Evolutionary conservation across 2,888 invertebrate genomes (phyloP).

Genomic region (Leucophora obtusa): DNA sequence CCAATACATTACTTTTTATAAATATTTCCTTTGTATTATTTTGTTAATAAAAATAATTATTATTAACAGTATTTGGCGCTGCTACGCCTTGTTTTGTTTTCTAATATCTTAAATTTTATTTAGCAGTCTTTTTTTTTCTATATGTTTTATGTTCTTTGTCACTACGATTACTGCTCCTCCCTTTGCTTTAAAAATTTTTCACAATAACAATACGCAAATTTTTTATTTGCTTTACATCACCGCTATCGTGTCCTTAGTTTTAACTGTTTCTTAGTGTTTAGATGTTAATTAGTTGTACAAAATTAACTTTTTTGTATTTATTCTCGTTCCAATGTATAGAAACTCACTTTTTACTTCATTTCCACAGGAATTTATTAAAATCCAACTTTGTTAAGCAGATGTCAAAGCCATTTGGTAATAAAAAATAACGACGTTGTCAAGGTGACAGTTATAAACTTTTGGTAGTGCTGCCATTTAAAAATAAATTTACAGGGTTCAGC

Average conservation of each 20-base stretch:
- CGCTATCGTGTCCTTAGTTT: not conserved
- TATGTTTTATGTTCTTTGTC: slow-evolving; percentile 48
- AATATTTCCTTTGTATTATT: not conserved
- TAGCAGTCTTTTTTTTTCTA: slow-evolving; percentile 11
- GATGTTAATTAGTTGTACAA: not conserved
- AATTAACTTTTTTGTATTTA: not conserved
- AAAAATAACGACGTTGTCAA: slow-evolving; percentile 29
- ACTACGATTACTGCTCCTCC: slow-evolving; percentile 35
- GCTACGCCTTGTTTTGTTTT: slow-evolving; percentile 37
- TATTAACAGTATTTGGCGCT: slow-evolving; percentile 25
- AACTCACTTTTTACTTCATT: slow-evolving; percentile 45
- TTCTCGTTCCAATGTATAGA: slow-evolving; percentile 10
- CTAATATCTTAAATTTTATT: not conserved
- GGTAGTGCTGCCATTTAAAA: not conserved
- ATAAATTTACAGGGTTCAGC: not conserved
- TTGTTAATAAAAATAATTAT: not conserved
- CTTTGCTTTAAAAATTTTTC: slow-evolving; percentile 23
- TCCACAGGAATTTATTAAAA: slow-evolving; percentile 49
- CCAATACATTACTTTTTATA: not conserved
- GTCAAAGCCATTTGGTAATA: slow-evolving; percentile 27
- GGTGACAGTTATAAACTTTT: slow-evolving; percentile 17
- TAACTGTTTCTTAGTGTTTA: not conserved
- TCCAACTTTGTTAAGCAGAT: slow-evolving; percentile 19
- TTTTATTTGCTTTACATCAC: slow-evolving; percentile 27
- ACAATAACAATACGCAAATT: slow-evolving; percentile 47